Percentiles rank a stretch among this genome's conserved stretches.
Conservation (phyloP, 2,797 vertebrate genomes). For the Hippocampus kuda region DNA sequence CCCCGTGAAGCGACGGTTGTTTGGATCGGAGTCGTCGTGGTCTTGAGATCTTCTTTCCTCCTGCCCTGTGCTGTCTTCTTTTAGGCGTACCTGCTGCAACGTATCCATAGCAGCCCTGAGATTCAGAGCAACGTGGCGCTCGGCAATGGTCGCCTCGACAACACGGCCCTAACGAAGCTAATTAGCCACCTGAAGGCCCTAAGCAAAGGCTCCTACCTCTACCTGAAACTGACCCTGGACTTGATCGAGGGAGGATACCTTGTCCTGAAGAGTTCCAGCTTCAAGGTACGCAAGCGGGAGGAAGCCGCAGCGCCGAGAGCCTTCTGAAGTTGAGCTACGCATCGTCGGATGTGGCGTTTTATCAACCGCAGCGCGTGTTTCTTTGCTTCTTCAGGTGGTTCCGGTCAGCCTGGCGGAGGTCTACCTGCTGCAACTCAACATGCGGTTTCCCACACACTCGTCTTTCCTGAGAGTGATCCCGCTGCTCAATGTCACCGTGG, state of each 20-base stretch:
- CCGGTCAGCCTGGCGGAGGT: constrained; percentile 92
- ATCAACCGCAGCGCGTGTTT: background rate
- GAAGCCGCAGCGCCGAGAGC: background rate
- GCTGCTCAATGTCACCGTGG: constrained; percentile 87
- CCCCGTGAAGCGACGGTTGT: too few relatives aligned
- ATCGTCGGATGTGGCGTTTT: background rate
- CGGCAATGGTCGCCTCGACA: constrained; percentile 87
- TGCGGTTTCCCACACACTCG: constrained; percentile 95
- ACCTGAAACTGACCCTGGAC: constrained; percentile 94
- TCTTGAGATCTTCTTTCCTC: background rate
- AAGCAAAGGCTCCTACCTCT: constrained; percentile 91
- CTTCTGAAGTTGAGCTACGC: background rate
- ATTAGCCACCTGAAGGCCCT: constrained; percentile 90
- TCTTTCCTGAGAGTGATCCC: constrained; percentile 92
- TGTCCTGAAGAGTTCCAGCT: constrained; percentile 96
- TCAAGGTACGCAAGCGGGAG: constrained; percentile 65
- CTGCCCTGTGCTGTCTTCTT: background rate
- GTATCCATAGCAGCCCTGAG: constrained; percentile 88
- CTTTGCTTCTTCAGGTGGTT: constrained; percentile 68
- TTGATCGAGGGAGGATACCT: constrained; percentile 94
- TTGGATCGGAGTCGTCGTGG: too few relatives aligned
- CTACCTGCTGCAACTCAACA: constrained; percentile 93
- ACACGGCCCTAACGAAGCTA: constrained; percentile 83
- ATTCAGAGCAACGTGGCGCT: constrained; percentile 97
- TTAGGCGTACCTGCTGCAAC: constrained; percentile 83